Evolutionary conservation across 2,113 vertebrate species (phyloP).

Genomic region (Catharus fuscescens): DNA sequence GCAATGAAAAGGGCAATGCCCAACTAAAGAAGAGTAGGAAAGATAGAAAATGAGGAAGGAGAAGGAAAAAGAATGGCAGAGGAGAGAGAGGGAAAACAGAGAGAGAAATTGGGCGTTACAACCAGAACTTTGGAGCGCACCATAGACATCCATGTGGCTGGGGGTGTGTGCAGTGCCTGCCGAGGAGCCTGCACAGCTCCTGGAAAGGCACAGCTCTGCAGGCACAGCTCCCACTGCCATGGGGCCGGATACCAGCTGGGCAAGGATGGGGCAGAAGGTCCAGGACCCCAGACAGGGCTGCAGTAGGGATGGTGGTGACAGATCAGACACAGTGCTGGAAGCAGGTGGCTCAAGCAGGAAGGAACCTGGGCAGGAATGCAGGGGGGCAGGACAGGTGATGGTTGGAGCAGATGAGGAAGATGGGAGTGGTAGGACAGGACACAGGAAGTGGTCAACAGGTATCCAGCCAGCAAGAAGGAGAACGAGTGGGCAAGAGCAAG

Average conservation of each 20-base stretch:
- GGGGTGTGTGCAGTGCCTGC: fast-evolving
- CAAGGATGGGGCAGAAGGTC: fast-evolving
- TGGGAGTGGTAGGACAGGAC: neutral
- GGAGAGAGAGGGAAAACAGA: too few relatives aligned
- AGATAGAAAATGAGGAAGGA: neutral
- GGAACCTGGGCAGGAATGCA: neutral
- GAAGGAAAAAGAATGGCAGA: neutral
- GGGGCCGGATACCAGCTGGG: fast-evolving
- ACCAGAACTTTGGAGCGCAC: fast-evolving
- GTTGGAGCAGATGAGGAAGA: neutral
- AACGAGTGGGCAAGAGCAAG: fast-evolving
- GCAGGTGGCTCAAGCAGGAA: too few relatives aligned
- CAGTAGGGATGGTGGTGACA: neutral
- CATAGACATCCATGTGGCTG: fast-evolving
- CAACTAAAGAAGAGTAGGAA: neutral
- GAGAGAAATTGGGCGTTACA: fast-evolving
- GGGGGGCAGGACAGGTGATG: neutral
- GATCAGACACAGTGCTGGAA: fast-evolving
- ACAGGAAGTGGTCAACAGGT: neutral
- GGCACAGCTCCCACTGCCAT: fast-evolving
- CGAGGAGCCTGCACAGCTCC: fast-evolving
- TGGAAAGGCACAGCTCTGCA: fast-evolving
- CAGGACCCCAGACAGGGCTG: neutral
- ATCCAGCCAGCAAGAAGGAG: neutral
- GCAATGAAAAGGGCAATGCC: fast-evolving